Conservation (phyloP, 1,140 invertebrate genomes). For the Limonius californicus region DNA sequence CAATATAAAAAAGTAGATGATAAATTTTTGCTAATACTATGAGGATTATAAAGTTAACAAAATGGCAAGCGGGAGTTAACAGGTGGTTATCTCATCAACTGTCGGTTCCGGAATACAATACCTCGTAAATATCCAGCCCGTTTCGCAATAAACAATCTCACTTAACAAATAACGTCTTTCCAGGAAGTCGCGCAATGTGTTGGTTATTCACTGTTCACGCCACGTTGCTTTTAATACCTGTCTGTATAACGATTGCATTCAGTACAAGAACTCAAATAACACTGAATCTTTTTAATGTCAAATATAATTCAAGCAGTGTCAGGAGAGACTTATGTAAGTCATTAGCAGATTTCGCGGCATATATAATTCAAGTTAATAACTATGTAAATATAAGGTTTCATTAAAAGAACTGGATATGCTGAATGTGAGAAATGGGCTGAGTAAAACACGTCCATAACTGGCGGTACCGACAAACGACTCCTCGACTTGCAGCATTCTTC, state of each 20-base stretch:
- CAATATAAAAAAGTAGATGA: no score
- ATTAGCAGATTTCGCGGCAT: neutral
- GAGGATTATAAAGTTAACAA: no score
- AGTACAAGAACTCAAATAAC: neutral
- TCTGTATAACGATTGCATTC: neutral
- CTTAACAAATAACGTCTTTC: no score
- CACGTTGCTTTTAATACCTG: neutral
- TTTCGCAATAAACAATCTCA: no score
- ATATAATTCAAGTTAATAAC: constrained; percentile 7
- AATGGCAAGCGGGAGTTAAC: no score
- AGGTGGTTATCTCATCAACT: no score
- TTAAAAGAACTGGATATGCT: neutral
- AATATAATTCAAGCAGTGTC: neutral
- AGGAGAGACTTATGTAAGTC: neutral
- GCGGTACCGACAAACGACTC: constrained; percentile 7
- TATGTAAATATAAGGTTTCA: constrained; percentile 2
- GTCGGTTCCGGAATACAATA: no score
- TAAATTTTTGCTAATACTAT: no score
- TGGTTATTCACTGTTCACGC: no score
- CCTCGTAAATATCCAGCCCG: no score
- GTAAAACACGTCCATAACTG: constrained; percentile 2
- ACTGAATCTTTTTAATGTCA: neutral
- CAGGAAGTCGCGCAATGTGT: no score
- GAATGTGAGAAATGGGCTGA: constrained; percentile 8
- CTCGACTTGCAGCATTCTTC: no score